These are phyloP conservation scores for Troides helena DNA, from an alignment of 2,888 invertebrate genomes.

Conservation along the genomic window DNA sequence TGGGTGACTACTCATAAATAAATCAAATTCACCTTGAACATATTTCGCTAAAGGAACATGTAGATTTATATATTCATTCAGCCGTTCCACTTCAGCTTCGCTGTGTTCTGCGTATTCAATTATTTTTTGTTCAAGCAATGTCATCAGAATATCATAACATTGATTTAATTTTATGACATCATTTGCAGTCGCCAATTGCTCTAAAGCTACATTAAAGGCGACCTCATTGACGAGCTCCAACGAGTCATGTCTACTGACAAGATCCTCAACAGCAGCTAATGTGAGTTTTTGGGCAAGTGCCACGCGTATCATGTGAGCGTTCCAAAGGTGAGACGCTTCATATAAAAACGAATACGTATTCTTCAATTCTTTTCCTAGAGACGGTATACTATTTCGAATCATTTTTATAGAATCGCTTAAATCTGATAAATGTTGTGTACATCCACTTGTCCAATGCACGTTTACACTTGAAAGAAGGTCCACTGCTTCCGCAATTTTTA, in stretches of 20 bases:
- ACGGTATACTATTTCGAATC: constrained; percentile 54
- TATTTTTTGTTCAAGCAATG: constrained; percentile 48
- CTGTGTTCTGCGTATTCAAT: constrained; percentile 54
- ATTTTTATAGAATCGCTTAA: constrained; percentile 40
- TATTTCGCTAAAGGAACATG: constrained; percentile 46
- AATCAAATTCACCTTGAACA: constrained; percentile 57
- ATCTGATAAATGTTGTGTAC: constrained; percentile 36
- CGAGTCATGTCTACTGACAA: constrained; percentile 57
- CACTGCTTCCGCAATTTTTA: constrained; percentile 23
- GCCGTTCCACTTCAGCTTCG: constrained; percentile 51
- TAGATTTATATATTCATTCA: constrained; percentile 59
- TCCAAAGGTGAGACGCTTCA: constrained; percentile 63
- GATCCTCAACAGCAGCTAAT: constrained; percentile 64
- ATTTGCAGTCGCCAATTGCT: constrained; percentile 51
- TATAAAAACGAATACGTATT: constrained; percentile 56
- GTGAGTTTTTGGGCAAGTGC: constrained; percentile 61
- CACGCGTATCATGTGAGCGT: constrained; percentile 59
- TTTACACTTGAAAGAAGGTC: constrained; percentile 35
- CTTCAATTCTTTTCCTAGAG: constrained; percentile 55
- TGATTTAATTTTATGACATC: constrained; percentile 56
- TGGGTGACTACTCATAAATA: constrained; percentile 59
- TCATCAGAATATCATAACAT: constrained; percentile 42
- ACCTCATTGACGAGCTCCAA: constrained; percentile 57
- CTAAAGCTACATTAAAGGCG: constrained; percentile 54
- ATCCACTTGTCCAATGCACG: constrained; percentile 30